Evolutionary conservation across 2,888 invertebrate genomes (phyloP).

Genomic region (Hemaris fuciformis): DNA sequence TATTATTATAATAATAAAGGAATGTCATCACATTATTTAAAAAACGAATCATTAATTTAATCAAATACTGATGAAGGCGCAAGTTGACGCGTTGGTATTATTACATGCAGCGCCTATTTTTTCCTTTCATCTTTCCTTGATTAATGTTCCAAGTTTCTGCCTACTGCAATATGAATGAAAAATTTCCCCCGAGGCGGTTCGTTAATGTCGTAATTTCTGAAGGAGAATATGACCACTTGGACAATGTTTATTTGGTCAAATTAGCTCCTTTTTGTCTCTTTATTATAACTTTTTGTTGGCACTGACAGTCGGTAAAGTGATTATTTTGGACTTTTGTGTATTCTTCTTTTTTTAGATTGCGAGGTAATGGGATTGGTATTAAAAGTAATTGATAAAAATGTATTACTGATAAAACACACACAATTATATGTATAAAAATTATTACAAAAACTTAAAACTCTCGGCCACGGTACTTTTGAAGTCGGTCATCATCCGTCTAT

Average conservation of each 20-base stretch:
- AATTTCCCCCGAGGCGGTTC: slow-evolving; percentile 64
- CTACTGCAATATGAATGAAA: slow-evolving; percentile 68
- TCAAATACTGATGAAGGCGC: neutral
- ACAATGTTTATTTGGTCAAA: slow-evolving; percentile 40
- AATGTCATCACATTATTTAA: too few relatives aligned
- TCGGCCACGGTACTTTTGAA: too few relatives aligned
- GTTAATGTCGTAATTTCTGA: slow-evolving; percentile 46
- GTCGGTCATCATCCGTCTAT: too few relatives aligned
- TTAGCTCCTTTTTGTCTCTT: neutral
- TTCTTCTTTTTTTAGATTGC: too few relatives aligned
- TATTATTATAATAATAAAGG: too few relatives aligned
- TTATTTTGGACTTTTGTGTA: too few relatives aligned
- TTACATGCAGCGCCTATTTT: neutral
- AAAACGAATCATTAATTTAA: neutral
- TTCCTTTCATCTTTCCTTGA: slow-evolving; percentile 38
- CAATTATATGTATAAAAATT: too few relatives aligned
- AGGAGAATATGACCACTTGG: slow-evolving; percentile 54
- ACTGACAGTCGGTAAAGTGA: too few relatives aligned
- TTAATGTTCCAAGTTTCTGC: slow-evolving; percentile 61
- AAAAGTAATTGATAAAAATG: too few relatives aligned
- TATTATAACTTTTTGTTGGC: neutral
- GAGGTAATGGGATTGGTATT: too few relatives aligned
- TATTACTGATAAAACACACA: too few relatives aligned
- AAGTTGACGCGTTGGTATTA: neutral
- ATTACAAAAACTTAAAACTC: too few relatives aligned